These are phyloP conservation scores for Branchinecta sandiegonensis DNA, from an alignment of 2,888 invertebrate genomes.

Conservation along the genomic window DNA sequence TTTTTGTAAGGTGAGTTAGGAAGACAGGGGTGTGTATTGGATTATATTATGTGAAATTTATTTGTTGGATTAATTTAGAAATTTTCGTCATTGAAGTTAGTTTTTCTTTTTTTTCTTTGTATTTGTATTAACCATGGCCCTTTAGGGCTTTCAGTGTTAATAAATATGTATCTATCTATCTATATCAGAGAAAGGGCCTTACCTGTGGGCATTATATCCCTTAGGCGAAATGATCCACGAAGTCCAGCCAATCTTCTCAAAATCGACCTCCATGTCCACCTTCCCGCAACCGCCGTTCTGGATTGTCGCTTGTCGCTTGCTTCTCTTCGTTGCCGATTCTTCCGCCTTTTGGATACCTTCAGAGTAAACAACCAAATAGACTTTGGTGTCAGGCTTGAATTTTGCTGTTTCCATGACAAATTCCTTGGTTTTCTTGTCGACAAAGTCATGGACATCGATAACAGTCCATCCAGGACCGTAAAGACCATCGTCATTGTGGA, in stretches of 20 bases:
- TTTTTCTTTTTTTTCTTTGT: no score
- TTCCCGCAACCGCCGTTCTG: conserved; percentile 29
- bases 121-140: no score
- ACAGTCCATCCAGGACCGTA: neutral
- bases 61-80: no score
- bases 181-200: no score
- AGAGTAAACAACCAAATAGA: neutral
- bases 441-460: neutral
- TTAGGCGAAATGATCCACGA: conserved; percentile 48
- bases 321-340: neutral
- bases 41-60: no score
- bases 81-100: no score
- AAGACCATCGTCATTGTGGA: neutral
- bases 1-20: no score
- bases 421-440: neutral
- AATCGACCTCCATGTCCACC: conserved; percentile 41
- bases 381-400: neutral
- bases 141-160: no score
- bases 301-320: neutral
- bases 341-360: neutral
- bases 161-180: no score
- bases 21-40: no score
- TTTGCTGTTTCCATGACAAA: neutral
- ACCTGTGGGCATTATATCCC: conserved; percentile 41
- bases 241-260: conserved; percentile 46